Evolutionary conservation across 1,140 invertebrate species (phyloP).

Genomic region (Ostrea edulis): DNA sequence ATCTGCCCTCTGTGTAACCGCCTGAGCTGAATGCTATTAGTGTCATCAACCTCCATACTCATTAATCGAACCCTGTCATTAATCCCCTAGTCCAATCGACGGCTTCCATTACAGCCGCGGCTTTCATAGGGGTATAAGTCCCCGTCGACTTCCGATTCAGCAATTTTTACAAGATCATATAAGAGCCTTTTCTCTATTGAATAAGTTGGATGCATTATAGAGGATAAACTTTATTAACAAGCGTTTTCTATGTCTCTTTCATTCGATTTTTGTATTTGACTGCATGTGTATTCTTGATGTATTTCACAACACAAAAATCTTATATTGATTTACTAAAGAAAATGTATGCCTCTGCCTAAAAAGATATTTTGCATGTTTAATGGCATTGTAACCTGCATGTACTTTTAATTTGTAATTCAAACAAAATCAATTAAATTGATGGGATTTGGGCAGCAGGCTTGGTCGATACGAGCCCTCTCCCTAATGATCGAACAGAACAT

Average conservation of each 20-base stretch:
- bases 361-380: too few species aligned
- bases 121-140: constrained; percentile 31
- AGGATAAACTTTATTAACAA: not conserved
- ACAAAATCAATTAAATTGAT: too few species aligned
- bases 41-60: constrained; percentile 26
- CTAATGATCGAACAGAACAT: too few species aligned
- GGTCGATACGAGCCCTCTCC: too few species aligned
- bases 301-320: too few species aligned
- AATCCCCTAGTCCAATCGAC: constrained; percentile 23
- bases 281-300: too few species aligned
- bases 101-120: constrained; percentile 25
- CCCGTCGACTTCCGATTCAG: constrained; percentile 17
- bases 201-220: not conserved
- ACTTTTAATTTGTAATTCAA: too few species aligned
- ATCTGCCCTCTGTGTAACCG: constrained; percentile 32
- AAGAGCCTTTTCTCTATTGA: constrained; percentile 13
- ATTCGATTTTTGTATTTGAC: too few species aligned
- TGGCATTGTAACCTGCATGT: too few species aligned
- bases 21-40: constrained; percentile 8
- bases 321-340: too few species aligned
- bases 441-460: too few species aligned
- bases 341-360: too few species aligned
- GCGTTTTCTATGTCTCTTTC: not conserved
- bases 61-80: constrained; percentile 32
- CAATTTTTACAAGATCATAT: constrained; percentile 22